A percentile compares a stretch with the other conserved stretches of the same genome.
Evolutionary conservation across 2,888 invertebrate species (phyloP).

Genomic region (Tineola bisselliella): DNA sequence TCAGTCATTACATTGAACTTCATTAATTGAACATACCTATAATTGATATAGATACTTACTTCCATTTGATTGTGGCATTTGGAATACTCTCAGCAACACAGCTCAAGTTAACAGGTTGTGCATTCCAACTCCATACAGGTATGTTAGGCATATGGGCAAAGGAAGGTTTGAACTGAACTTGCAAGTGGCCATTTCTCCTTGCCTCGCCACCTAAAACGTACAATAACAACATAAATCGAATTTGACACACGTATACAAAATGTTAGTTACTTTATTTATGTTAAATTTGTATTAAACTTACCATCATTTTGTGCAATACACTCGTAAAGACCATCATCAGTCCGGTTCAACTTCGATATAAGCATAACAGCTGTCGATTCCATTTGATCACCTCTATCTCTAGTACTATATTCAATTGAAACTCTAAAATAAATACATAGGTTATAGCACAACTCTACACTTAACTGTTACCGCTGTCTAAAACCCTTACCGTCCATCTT

Average conservation of each 20-base stretch:
- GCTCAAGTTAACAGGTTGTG: slow-evolving; percentile 81
- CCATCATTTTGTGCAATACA: slow-evolving; percentile 84
- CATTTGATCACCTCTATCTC: slow-evolving; percentile 56
- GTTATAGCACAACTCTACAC: not conserved
- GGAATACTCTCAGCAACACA: slow-evolving; percentile 90
- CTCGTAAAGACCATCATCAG: slow-evolving; percentile 89
- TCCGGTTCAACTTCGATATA: slow-evolving; percentile 72
- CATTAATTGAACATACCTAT: no score
- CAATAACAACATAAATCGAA: no score
- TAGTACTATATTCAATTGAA: slow-evolving; percentile 64
- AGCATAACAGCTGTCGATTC: slow-evolving; percentile 72
- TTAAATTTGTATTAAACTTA: slow-evolving; percentile 20
- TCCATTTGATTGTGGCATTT: slow-evolving; percentile 92
- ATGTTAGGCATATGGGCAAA: slow-evolving; percentile 77
- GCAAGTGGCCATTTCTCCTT: slow-evolving; percentile 82
- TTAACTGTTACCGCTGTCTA: not conserved
- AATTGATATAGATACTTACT: slow-evolving; percentile 38
- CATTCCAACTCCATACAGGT: slow-evolving; percentile 86
- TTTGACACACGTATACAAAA: no score
- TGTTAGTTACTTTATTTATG: no score
- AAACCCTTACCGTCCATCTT: slow-evolving; percentile 60
- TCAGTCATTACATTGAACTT: no score
- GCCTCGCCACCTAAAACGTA: slow-evolving; percentile 69
- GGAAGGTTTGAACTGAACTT: slow-evolving; percentile 83
- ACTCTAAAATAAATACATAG: slow-evolving; percentile 51